A percentile compares a stretch with the other conserved stretches of the same genome.
Evolutionary conservation across 2,113 vertebrate species (phyloP).

Genomic region (Odontophorus gujanensis): DNA sequence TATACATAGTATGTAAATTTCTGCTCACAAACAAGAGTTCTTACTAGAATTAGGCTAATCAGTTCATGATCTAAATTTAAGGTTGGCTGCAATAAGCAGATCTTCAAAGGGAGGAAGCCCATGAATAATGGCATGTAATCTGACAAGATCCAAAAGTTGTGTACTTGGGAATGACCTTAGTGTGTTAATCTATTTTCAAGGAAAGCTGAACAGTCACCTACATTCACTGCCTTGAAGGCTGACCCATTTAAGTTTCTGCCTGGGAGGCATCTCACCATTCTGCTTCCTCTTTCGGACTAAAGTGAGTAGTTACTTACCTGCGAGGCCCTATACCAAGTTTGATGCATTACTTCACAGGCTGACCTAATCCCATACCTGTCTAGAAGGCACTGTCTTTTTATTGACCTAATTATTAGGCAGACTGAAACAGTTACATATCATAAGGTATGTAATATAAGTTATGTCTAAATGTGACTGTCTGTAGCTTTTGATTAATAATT

Average conservation of each 20-base stretch:
- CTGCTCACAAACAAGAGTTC: background rate
- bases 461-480: slow-evolving; percentile 18
- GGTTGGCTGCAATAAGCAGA: background rate
- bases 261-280: background rate
- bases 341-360: slow-evolving; percentile 57
- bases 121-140: slow-evolving; percentile 43
- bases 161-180: slow-evolving; percentile 38
- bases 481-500: slow-evolving; percentile 55
- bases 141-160: slow-evolving; percentile 22
- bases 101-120: background rate
- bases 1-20: background rate
- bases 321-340: slow-evolving; percentile 34
- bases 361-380: slow-evolving; percentile 36
- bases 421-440: slow-evolving; percentile 32
- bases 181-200: slow-evolving; percentile 48
- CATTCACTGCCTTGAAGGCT: slow-evolving; percentile 37
- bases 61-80: background rate
- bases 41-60: background rate
- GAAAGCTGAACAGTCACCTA: slow-evolving; percentile 43
- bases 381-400: slow-evolving; percentile 37
- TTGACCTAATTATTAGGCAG: slow-evolving; percentile 67
- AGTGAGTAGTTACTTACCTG: slow-evolving; percentile 44
- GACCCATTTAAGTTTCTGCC: slow-evolving; percentile 67
- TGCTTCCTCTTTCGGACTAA: slow-evolving; percentile 2
- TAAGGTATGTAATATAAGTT: slow-evolving; percentile 27